Base-by-base conservation (phyloP, 2,797 vertebrate species). In the Peromyscus melanophrys region DNA sequence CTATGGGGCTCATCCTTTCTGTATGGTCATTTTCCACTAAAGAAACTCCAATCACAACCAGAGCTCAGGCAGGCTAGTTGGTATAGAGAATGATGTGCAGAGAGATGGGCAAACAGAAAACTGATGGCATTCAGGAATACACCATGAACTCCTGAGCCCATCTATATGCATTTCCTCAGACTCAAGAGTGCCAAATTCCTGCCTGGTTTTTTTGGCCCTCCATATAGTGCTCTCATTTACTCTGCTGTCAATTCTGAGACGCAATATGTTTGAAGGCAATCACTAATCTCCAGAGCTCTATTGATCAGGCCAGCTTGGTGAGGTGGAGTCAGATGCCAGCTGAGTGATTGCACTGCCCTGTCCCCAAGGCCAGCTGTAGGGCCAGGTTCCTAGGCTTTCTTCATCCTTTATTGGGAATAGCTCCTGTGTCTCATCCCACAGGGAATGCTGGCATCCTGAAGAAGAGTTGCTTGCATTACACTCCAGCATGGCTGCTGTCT, bases 221-320 rank as follows among this genome's bases (percentile, higher is more conserved):
- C 0, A 19, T 34, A 14, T 14, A 55, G 8, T 31, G 10, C 75
- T 87, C 40, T 80, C 63, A 65, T 84, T 75, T 90, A 40, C 31
- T 90, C 16, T 92, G 75, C 75, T 73, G 0, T 34, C 76, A 21
- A n/a, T 63, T 89, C 65, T 73, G 57, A 94, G 46, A 43, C 46
- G 85, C 95, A 95, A 55, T 59, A 52, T 73, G 85, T 87, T 84
- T 37, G 73, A 92, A 87, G 63, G 63, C 25, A 84, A 49, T 67
- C 55, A 63, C 37, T 16, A 43, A 34, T 92, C 52, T 92, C 65
- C 69, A 80, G 1, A 83, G 55, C 78, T 84, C 76, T 43, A 9
- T 34, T 67, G 49, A 19, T 29, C 43, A 84, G 86, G 65, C 65
- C 8, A 11, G 89, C 11, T 40, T 4, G 13, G 83, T 4, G 6